Evolutionary conservation across 2,113 vertebrate genomes (phyloP).

Genomic region (Callorhinus ursinus): DNA sequence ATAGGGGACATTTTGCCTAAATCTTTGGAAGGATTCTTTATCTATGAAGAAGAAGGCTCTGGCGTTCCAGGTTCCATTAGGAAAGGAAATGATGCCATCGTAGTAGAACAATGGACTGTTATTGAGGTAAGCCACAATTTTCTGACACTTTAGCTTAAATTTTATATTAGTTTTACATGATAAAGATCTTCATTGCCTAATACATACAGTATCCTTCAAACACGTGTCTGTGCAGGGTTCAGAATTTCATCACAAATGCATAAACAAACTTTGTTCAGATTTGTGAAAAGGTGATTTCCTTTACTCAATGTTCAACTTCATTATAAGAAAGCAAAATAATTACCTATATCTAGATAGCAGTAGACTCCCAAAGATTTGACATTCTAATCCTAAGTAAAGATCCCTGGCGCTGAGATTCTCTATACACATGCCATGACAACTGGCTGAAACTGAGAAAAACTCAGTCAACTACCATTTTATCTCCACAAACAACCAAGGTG

Average conservation of each 20-base stretch:
- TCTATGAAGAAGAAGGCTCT: conserved; percentile 93
- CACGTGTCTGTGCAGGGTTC: not conserved
- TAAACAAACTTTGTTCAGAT: not conserved
- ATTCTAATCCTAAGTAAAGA: not conserved
- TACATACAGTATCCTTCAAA: not conserved
- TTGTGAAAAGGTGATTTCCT: not conserved
- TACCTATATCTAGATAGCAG: not conserved
- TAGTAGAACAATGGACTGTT: conserved; percentile 98
- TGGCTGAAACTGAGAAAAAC: not conserved
- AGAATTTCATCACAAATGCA: not conserved
- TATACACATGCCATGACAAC: not conserved
- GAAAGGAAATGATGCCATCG: conserved; percentile 95
- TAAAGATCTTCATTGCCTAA: not conserved
- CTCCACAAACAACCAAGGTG: not conserved
- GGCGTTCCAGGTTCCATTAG: conserved; percentile 83
- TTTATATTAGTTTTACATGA: conserved; percentile 38
- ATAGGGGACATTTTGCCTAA: conserved; percentile 93
- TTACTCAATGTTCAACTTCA: not conserved
- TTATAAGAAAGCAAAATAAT: not conserved
- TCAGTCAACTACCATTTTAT: not conserved
- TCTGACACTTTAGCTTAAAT: conserved; percentile 48
- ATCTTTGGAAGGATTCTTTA: conserved; percentile 96
- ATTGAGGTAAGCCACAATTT: conserved; percentile 91
- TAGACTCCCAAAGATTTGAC: not conserved
- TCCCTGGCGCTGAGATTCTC: not conserved